A percentile compares a stretch with the other conserved stretches of the same genome.
Evolutionary conservation across 2,888 invertebrate genomes (phyloP).

Genomic region (Lasioglossum vierecki): DNA sequence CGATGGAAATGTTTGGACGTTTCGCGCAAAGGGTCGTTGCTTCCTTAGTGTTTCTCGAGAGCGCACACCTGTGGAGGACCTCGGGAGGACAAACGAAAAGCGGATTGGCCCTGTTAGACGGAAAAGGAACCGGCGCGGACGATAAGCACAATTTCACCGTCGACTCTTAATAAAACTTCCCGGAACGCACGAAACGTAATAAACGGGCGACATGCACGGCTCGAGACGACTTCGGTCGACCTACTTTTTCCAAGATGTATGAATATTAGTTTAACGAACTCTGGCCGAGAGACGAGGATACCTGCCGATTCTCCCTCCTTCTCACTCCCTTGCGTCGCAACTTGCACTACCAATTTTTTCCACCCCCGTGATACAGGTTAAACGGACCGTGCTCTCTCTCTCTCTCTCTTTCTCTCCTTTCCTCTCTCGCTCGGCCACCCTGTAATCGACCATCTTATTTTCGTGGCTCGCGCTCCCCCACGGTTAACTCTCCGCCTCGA

Average conservation of each 20-base stretch:
- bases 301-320: neutral
- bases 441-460: slow-evolving; percentile 46
- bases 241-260: slow-evolving; percentile 47
- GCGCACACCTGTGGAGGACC: neutral
- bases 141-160: slow-evolving; percentile 13
- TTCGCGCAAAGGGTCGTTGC: neutral
- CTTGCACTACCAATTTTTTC: slow-evolving; percentile 16
- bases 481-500: neutral
- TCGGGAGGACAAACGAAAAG: neutral
- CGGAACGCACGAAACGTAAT: slow-evolving; percentile 20
- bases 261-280: slow-evolving; percentile 60
- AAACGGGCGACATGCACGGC: slow-evolving; percentile 5
- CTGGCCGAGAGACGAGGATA: slow-evolving; percentile 29
- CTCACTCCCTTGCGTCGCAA: neutral
- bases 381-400: slow-evolving; percentile 25
- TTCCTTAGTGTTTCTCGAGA: neutral
- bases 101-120: neutral
- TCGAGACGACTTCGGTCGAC: slow-evolving; percentile 29
- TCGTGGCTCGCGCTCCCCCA: slow-evolving; percentile 17
- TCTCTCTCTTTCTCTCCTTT: neutral
- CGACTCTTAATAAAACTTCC: slow-evolving; percentile 12
- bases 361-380: neutral
- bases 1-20: neutral
- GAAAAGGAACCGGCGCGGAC: neutral
- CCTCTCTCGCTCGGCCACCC: neutral